A percentile compares a stretch with the other conserved stretches of the same genome.
Evolutionary conservation across 92 coral and sea anemone species (phyloP).

Genomic region (Parazoanthus swiftii): DNA sequence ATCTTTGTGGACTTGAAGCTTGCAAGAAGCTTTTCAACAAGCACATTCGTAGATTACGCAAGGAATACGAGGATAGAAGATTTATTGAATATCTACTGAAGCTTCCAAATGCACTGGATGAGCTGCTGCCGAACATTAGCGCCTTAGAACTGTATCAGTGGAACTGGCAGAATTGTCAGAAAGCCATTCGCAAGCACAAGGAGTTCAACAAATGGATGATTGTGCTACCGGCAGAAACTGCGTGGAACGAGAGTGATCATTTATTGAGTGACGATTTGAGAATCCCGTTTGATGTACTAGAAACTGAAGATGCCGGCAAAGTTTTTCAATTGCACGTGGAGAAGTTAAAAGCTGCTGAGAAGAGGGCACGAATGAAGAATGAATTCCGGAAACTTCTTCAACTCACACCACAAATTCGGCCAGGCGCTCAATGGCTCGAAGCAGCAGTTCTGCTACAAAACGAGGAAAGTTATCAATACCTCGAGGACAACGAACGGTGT

Average conservation of each 20-base stretch:
- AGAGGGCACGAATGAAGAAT: conserved; percentile 81
- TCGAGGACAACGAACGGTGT: conserved; percentile 77
- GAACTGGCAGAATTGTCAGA: conserved; percentile 89
- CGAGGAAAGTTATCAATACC: conserved; percentile 93
- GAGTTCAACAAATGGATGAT: conserved; percentile 85
- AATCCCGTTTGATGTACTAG: conserved; percentile 83
- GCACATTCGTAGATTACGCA: conserved; percentile 85
- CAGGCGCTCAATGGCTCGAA: conserved; percentile 93
- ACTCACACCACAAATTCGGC: conserved; percentile 94
- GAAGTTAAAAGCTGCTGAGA: conserved; percentile 90
- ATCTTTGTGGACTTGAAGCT: conserved; percentile 85
- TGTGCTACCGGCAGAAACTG: conserved; percentile 69
- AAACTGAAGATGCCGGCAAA: conserved; percentile 67
- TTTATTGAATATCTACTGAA: conserved; percentile 79
- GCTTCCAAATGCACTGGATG: conserved; percentile 92
- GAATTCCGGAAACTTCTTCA: conserved; percentile 91
- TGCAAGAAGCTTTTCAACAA: conserved; percentile 90
- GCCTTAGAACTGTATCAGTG: conserved; percentile 81
- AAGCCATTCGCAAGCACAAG: conserved; percentile 77
- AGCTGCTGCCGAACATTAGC: conserved; percentile 79
- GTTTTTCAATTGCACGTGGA: conserved; percentile 82
- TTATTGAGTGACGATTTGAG: conserved; percentile 73
- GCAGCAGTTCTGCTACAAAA: conserved; percentile 79
- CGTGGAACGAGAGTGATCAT: conserved; percentile 98
- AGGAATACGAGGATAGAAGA: conserved; percentile 88